Conservation (phyloP, 2,888 invertebrate genomes). For the Phaonia tiefii region DNA sequence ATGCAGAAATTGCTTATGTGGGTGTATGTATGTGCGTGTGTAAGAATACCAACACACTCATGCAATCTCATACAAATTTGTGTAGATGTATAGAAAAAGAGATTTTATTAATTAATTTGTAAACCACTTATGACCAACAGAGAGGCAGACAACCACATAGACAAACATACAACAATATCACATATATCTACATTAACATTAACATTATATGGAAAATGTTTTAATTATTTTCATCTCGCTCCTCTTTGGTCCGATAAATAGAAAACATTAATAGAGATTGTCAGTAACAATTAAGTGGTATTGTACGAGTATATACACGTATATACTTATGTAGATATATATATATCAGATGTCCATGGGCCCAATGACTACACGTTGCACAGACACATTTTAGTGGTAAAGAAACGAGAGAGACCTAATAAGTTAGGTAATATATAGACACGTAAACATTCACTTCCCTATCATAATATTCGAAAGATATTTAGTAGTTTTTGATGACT, state of each 20-base stretch:
- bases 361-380: neutral
- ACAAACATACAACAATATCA: neutral
- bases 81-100: conserved; percentile 5
- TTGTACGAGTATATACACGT: neutral
- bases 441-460: no score
- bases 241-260: conserved; percentile 29
- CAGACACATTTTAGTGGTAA: neutral
- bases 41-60: conserved; percentile 10
- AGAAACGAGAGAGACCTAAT: neutral
- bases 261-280: conserved; percentile 33
- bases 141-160: neutral
- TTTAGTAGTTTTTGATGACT: no score
- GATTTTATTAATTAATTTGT: conserved; percentile 65
- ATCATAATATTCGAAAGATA: no score
- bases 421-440: neutral
- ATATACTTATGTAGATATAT: neutral
- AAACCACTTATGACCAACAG: conserved; percentile 24
- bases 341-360: conserved; percentile 11
- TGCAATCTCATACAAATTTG: neutral
- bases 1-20: conserved; percentile 45
- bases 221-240: conserved; percentile 32
- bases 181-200: no score
- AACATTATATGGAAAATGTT: conserved; percentile 17
- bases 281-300: conserved; percentile 40
- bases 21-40: neutral